phyloP scores from a whole-genome alignment of 1,140 invertebrate species.

The Ladona fulva region DNA sequence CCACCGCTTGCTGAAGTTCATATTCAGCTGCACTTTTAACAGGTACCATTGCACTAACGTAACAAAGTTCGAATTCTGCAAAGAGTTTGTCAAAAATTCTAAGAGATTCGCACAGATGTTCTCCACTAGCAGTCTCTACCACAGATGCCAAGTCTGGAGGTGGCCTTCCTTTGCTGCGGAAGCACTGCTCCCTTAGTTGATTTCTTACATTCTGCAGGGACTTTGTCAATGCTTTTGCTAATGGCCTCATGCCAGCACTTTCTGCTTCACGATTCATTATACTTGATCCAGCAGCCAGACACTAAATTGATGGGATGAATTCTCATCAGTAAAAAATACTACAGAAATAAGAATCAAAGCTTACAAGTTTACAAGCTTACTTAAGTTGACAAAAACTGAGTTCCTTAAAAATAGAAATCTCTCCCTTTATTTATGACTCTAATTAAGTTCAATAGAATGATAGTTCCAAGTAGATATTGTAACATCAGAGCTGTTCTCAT shows the following conservation, averaged over 20 bases:
- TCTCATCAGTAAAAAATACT: no score
- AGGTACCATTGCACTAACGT: slow-evolving; percentile 98
- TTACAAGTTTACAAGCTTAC: no score
- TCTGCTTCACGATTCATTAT: slow-evolving; percentile 95
- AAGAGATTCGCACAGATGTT: slow-evolving; percentile 77
- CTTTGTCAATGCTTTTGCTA: slow-evolving; percentile 90
- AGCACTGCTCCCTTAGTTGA: slow-evolving; percentile 74
- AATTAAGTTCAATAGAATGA: no score
- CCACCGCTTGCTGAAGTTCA: slow-evolving; percentile 91
- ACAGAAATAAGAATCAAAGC: no score
- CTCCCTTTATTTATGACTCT: no score
- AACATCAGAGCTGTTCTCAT: no score
- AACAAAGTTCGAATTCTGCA: slow-evolving; percentile 95
- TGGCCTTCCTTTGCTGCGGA: slow-evolving; percentile 33
- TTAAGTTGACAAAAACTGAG: no score
- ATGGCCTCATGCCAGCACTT: slow-evolving; percentile 89
- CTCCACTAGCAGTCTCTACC: slow-evolving; percentile 40
- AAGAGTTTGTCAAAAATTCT: slow-evolving; percentile 92
- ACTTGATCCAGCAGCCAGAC: slow-evolving; percentile 83
- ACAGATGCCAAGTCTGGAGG: slow-evolving; percentile 28
- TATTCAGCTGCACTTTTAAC: slow-evolving; percentile 95
- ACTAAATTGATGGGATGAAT: no score
- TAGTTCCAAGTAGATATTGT: no score
- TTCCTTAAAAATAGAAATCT: no score
- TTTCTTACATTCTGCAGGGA: slow-evolving; percentile 87